These are phyloP conservation scores for Temnothorax unifasciatus DNA, from an alignment of 2,888 invertebrate species.

Conservation along the genomic window DNA sequence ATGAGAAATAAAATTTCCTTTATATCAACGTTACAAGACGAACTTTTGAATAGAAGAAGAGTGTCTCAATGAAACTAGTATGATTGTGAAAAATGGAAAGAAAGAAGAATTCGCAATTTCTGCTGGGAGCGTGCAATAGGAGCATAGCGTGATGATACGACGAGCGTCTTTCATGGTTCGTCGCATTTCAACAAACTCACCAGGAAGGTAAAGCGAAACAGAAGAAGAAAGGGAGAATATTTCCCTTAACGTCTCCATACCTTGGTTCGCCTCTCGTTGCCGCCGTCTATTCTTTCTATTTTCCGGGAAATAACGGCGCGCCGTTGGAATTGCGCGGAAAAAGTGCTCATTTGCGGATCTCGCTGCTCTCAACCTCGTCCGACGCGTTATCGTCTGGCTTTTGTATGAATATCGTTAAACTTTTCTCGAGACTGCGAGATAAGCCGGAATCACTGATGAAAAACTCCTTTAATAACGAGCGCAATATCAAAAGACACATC, in stretches of 20 bases:
- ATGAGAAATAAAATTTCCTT: conserved; percentile 29
- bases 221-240: conserved; percentile 63
- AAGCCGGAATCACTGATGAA: conserved; percentile 65
- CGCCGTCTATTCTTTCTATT: conserved; percentile 63
- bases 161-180: conserved; percentile 76
- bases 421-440: conserved; percentile 65
- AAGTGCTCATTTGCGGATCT: conserved; percentile 79
- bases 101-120: conserved; percentile 51
- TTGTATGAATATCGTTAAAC: conserved; percentile 79
- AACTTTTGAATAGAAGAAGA: conserved; percentile 5
- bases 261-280: conserved; percentile 38
- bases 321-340: conserved; percentile 73
- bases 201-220: conserved; percentile 50
- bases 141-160: conserved; percentile 63
- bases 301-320: conserved; percentile 66
- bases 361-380: conserved; percentile 50
- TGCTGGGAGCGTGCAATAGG: not conserved
- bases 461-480: conserved; percentile 68
- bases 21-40: not conserved
- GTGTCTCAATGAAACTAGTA: conserved; percentile 2
- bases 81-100: conserved; percentile 13
- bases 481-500: conserved; percentile 10
- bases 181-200: conserved; percentile 71
- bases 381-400: conserved; percentile 69
- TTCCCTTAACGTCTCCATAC: conserved; percentile 74